Base-by-base conservation (phyloP, 2,113 vertebrate genomes). In the Amazona vittata region DNA sequence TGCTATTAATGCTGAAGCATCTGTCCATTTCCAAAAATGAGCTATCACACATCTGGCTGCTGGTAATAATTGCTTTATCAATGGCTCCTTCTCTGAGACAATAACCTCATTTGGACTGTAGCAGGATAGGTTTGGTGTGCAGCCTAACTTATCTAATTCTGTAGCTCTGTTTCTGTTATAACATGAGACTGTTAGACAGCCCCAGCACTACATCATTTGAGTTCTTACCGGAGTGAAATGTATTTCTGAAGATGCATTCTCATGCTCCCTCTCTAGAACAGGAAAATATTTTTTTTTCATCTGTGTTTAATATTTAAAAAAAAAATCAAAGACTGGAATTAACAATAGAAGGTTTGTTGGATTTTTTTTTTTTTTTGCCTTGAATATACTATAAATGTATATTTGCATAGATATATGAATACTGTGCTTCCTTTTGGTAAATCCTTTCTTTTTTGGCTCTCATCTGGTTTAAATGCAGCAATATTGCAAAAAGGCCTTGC, bases 21-120 rank as follows among this genome's bases (percentile, higher is more conserved):
- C 96, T 97, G 92, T 94, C 92, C 83, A 52, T 95, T 96, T 90
- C 79, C 71, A 92, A 94, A 96, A 96, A 97, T 78, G 96, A 95
- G 96, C 93, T 88, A 95, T 95, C 90, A 90, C 88, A 96, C 92
- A 93, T 96, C 95, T 96, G 95, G 88, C 81, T 96, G 69, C 80
- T 89, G 49, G 88, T 73, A 96, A 93, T 93, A 96, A 96, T 95
- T 76, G 82, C 44, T 90, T 87, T 96, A 96, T 91, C 95, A 96
- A 89, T 92, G 96, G 87, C 46, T 94, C 26, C 83, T 95, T 92
- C 64, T 96, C 76, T 90, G 60, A 93, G 95, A 79, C 94, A 95
- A 95, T 92, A 97, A 92, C 85, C 47, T 95, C 76, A 89, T 96
- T 96, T 96, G 90, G 94, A 90, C 65, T 91, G 60, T 55, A 93